Evolutionary conservation across 2,113 vertebrate genomes (phyloP).

Genomic region (Paramisgurnus dabryanus): DNA sequence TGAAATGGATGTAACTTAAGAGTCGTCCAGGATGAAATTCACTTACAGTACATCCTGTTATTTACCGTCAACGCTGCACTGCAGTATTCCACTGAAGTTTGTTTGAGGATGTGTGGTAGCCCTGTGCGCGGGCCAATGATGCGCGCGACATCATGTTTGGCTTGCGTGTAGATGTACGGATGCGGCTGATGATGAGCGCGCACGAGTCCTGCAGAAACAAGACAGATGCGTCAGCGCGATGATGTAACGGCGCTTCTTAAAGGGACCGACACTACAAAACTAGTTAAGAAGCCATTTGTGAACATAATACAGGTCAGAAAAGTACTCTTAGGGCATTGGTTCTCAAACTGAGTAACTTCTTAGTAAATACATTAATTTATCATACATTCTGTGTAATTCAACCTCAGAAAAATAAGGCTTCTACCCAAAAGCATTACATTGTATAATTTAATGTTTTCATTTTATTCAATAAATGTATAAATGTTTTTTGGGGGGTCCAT

Average conservation of each 20-base stretch:
- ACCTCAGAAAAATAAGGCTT: too few species aligned
- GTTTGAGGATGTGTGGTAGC: not conserved
- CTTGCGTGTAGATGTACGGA: not conserved
- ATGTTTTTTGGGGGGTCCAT: too few species aligned
- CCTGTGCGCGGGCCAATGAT: conserved; percentile 7
- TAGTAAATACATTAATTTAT: too few species aligned
- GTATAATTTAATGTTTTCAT: too few species aligned
- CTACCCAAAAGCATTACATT: too few species aligned
- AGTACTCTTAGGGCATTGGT: too few species aligned
- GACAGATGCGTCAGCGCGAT: conserved; percentile 64
- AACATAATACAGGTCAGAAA: too few species aligned
- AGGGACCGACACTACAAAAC: conserved; percentile 58
- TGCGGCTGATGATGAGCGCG: conserved; percentile 37
- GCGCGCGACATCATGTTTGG: not conserved
- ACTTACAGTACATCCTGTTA: not conserved
- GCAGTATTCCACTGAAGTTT: conserved; percentile 25
- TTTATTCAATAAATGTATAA: too few species aligned
- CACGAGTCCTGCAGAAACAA: conserved; percentile 47
- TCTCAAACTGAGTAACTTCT: too few species aligned
- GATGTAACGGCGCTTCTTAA: conserved; percentile 70
- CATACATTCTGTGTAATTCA: too few species aligned
- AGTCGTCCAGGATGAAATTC: not conserved
- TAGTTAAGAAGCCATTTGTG: too few species aligned
- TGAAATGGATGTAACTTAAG: not conserved
- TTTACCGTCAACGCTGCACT: not conserved